Percentiles rank a stretch among this genome's conserved stretches.
Conservation (phyloP, 1,140 invertebrate genomes). For the Ctenoplectra terminalis region DNA sequence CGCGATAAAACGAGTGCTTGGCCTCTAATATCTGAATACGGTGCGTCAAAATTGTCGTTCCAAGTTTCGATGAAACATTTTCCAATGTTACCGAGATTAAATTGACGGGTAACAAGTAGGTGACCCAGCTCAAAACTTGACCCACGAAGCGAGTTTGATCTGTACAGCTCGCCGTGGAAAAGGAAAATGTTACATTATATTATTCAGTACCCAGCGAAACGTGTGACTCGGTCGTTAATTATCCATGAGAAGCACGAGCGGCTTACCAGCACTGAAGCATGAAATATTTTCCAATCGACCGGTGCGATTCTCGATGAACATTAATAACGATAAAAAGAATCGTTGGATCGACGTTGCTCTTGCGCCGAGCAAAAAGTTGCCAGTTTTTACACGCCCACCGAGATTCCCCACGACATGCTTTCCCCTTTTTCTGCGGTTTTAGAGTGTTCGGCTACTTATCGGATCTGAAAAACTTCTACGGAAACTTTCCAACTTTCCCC, state of each 20-base stretch:
- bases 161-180: background rate
- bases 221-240: conserved; percentile 4
- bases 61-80: background rate
- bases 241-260: background rate
- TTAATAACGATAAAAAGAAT: conserved; percentile 21
- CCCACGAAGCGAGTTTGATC: background rate
- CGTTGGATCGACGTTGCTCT: conserved; percentile 9
- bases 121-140: background rate
- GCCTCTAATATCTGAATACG: background rate
- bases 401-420: conserved; percentile 33
- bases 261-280: background rate
- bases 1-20: too few species aligned
- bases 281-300: conserved; percentile 22
- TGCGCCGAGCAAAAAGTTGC: background rate
- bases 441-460: conserved; percentile 43
- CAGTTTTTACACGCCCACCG: conserved; percentile 21
- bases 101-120: background rate
- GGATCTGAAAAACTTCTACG: conserved; percentile 17
- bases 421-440: conserved; percentile 32
- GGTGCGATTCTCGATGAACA: background rate
- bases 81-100: background rate
- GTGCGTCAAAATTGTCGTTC: background rate
- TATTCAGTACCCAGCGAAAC: background rate
- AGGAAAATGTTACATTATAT: background rate
- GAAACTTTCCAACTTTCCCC: conserved; percentile 29